phyloP scores from a whole-genome alignment of 2,888 invertebrate genomes.

The Odontocolon sp. region DNA sequence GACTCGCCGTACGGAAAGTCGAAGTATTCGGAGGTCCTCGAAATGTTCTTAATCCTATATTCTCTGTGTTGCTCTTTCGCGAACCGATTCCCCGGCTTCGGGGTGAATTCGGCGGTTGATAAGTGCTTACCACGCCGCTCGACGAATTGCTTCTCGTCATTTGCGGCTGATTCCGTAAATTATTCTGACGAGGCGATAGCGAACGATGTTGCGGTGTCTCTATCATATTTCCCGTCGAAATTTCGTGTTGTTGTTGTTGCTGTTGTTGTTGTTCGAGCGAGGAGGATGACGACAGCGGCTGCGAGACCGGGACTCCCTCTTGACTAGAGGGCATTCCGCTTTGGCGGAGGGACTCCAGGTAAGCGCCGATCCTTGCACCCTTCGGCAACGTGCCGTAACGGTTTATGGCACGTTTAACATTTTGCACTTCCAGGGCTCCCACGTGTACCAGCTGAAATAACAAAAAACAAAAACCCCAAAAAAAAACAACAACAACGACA shows the following conservation, averaged over 20 bases:
- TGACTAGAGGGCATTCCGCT: conserved; percentile 84
- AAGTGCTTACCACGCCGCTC: conserved; percentile 85
- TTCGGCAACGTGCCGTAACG: conserved; percentile 98
- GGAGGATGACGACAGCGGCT: conserved; percentile 61
- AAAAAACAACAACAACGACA: no score
- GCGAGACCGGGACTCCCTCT: conserved; percentile 69
- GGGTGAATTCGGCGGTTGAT: conserved; percentile 84
- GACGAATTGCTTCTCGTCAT: conserved; percentile 96
- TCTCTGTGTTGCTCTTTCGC: conserved; percentile 79
- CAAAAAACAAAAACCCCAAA: no score
- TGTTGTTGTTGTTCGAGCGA: conserved; percentile 60
- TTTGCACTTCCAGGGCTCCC: conserved; percentile 96
- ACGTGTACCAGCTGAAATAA: conserved; percentile 86
- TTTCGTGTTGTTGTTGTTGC: conserved; percentile 65
- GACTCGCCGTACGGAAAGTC: conserved; percentile 85
- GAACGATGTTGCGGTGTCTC: conserved; percentile 82
- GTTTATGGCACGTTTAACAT: conserved; percentile 96
- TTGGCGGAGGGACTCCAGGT: conserved; percentile 95
- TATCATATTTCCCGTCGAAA: conserved; percentile 72
- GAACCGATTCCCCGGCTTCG: conserved; percentile 78
- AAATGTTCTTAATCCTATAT: conserved; percentile 80
- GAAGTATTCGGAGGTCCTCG: conserved; percentile 74
- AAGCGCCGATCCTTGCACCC: conserved; percentile 97
- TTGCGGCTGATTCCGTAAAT: conserved; percentile 86
- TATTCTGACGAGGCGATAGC: conserved; percentile 85